A percentile compares a stretch with the other conserved stretches of the same genome.
Conservation (phyloP, 1,140 invertebrate genomes). For the Charaxes varanes region DNA sequence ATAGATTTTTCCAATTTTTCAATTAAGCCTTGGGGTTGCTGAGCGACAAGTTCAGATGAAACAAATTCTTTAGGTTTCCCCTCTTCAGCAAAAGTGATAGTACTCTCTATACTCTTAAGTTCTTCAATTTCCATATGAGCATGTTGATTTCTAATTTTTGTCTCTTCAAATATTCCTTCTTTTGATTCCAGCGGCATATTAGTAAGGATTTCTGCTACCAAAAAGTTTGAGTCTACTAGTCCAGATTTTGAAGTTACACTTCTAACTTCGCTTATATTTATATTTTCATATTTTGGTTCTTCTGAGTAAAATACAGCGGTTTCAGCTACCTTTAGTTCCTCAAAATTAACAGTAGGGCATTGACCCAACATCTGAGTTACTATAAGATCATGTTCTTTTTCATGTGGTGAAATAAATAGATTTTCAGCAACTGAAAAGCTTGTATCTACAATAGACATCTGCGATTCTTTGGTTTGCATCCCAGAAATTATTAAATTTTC, state of each 20-base stretch:
- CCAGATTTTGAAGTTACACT: no score
- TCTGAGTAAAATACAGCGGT: no score
- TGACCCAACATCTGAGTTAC: neutral
- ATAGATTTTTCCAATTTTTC: slow-evolving; percentile 7
- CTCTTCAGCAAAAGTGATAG: neutral
- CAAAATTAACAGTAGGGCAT: neutral
- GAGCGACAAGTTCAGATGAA: neutral
- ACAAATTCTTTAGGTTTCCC: neutral
- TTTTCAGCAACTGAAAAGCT: slow-evolving; percentile 5
- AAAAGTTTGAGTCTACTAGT: no score
- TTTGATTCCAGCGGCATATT: no score
- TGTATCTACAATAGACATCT: slow-evolving; percentile 5
- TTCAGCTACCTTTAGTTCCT: neutral
- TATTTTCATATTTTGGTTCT: no score
- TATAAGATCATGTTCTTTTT: neutral
- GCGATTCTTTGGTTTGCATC: slow-evolving; percentile 2
- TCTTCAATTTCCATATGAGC: slow-evolving; percentile 9
- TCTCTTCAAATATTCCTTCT: no score
- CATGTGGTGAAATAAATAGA: neutral
- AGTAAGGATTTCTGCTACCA: no score
- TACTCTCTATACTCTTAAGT: no score
- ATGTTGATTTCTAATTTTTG: neutral
- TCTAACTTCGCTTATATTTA: no score
- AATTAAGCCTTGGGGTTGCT: slow-evolving; percentile 2
- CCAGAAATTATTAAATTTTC: slow-evolving; percentile 3